Conservation (phyloP, 2,797 vertebrate species). For the Peromyscus melanophrys region DNA sequence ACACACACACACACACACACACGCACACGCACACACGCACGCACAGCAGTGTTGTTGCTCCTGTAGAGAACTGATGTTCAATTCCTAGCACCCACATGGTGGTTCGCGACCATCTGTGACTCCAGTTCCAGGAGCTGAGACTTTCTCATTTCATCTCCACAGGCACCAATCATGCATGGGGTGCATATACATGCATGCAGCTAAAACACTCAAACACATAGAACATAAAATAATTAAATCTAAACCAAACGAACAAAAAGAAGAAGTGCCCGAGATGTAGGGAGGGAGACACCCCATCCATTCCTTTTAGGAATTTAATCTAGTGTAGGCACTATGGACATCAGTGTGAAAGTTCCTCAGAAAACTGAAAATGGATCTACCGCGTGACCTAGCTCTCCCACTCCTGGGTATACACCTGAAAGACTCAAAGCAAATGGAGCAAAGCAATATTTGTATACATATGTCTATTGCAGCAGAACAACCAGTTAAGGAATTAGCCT, state of each 20-base stretch:
- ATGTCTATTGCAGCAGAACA: not conserved
- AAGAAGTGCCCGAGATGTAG: not conserved
- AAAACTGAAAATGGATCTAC: not conserved
- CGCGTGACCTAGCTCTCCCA: not conserved
- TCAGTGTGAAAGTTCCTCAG: not conserved
- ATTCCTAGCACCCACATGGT: not conserved
- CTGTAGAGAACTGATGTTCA: not conserved
- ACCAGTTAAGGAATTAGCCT: not conserved
- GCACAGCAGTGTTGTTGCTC: not conserved
- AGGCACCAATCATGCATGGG: not conserved
- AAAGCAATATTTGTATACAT: rapidly evolving
- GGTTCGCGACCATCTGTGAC: not conserved
- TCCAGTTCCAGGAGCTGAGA: not conserved
- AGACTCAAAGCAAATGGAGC: not conserved
- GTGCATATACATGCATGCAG: not conserved
- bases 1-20: not conserved
- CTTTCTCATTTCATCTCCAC: not conserved
- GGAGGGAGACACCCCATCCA: not conserved
- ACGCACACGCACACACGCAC: not conserved
- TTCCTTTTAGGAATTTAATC: not conserved
- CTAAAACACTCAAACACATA: not conserved
- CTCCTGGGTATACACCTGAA: not conserved
- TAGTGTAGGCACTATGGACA: not conserved
- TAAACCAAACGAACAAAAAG: not conserved
- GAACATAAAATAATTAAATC: not conserved